These are phyloP conservation scores for Eristalinus sepulchralis DNA, from an alignment of 2,888 invertebrate species.

Conservation along the genomic window DNA sequence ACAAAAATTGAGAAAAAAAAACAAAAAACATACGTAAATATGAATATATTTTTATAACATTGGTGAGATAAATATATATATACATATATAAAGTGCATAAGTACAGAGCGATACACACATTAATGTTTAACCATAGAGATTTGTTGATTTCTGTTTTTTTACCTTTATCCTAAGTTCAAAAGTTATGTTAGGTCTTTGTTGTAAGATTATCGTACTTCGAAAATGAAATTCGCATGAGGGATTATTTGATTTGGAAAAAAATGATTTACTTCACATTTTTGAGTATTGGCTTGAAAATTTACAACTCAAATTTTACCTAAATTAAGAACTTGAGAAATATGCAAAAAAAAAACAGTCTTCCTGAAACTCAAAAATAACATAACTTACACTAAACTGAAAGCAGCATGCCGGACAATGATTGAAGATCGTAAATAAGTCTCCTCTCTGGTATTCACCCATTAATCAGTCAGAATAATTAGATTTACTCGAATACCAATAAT, in stretches of 20 bases:
- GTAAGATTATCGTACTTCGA: background rate
- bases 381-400: too few relatives aligned
- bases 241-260: background rate
- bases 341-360: background rate
- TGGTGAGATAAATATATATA: conserved; percentile 63
- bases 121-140: conserved; percentile 54
- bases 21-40: conserved; percentile 57
- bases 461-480: background rate
- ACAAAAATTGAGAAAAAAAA: conserved; percentile 25
- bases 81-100: conserved; percentile 40
- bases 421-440: background rate
- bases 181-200: conserved; percentile 21
- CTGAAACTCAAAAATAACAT: background rate
- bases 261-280: too few relatives aligned
- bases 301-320: too few relatives aligned
- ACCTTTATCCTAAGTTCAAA: conserved; percentile 41
- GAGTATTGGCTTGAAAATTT: too few relatives aligned
- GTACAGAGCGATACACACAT: conserved; percentile 48
- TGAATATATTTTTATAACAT: conserved; percentile 70
- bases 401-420: too few relatives aligned
- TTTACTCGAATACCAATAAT: background rate
- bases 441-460: background rate
- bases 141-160: conserved; percentile 37
- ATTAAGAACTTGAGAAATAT: too few relatives aligned
- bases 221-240: background rate